Evolutionary conservation across 2,888 invertebrate species (phyloP), one percentile per base, ranked within the genome.

Genomic region (Blastobasis lacticolella): DNA sequence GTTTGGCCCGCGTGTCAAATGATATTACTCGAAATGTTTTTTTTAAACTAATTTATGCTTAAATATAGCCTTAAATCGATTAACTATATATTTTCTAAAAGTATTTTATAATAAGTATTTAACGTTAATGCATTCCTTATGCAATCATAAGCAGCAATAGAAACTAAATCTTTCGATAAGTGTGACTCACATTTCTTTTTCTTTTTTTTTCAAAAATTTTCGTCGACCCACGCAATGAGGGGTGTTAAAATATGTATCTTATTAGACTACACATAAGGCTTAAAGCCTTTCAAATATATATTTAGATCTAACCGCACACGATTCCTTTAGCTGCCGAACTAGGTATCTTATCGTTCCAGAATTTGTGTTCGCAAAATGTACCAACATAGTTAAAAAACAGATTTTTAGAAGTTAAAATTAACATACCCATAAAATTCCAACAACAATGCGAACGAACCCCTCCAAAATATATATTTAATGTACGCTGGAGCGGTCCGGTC

Each of bases 1-100:
- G 54, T 73, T 84, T 83, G 84, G 86, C 86, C 86, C 86, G 86
- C 86, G 85, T 86, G 81, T 67, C 52, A 53, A 52, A 61, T 76
- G 77, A 81, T 79, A 79, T 66, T 60, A 45, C 51, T 47, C 49
- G 63, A 54, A 59, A 53, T 69, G 75, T 78, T 75, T 0, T 49
- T n/a, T 10, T 67, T 71, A 72, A 49, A 63, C 63, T 67, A 68
- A 52, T 53, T 60, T 64, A 56, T 10, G 38, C 54, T 60, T 61
- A 50, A 53, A 53, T 60, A 44, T 56, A 53, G 58, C 54, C 64
- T 58, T 64, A 59, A 58, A 61, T 64, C 57, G 59, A 59, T 60
- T 55, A 61, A 57, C 60, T 69, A 67, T 62, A 69, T 81, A 79
- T 76, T 69, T 63, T 80, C 81, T 83, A 81, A 81, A 80, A 75